phyloP scores from a whole-genome alignment of 2,797 vertebrate genomes.

The Hirundo rustica region DNA sequence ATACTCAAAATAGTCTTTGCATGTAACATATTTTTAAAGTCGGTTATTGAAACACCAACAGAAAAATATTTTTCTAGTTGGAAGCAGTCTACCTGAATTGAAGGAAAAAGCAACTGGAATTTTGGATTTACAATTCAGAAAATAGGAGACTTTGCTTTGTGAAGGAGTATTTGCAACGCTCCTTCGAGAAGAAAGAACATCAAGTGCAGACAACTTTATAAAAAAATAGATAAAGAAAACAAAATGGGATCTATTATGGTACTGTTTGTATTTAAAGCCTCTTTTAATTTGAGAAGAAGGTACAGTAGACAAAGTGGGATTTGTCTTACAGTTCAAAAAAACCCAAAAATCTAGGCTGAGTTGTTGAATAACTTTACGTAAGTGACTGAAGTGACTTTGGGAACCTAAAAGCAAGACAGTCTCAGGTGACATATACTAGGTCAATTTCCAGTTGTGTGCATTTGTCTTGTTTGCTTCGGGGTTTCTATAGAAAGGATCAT shows the following conservation, averaged over 20 bases:
- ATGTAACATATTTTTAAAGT: not conserved
- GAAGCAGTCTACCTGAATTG: conserved; percentile 16
- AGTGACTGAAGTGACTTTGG: not conserved
- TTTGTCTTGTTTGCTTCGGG: not conserved
- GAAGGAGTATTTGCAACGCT: not conserved
- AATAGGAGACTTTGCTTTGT: not conserved
- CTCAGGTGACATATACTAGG: not conserved
- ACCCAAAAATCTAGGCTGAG: not conserved
- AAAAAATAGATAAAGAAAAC: not conserved
- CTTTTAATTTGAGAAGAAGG: not conserved
- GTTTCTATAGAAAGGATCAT: not conserved
- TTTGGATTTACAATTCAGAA: not conserved
- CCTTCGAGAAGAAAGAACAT: not conserved
- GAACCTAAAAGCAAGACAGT: not conserved
- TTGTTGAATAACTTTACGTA: not conserved
- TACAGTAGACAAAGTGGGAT: not conserved
- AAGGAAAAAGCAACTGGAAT: not conserved
- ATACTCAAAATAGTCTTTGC: not conserved
- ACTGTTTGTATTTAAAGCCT: conserved; percentile 1
- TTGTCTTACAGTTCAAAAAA: not conserved
- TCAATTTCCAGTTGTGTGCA: not conserved
- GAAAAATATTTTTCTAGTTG: conserved; percentile 11
- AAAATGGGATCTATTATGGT: not conserved
- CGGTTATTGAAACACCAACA: not conserved
- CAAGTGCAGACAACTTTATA: not conserved